These are phyloP conservation scores for Parasteatoda lunata DNA, from an alignment of 2,888 invertebrate species.

Conservation along the genomic window DNA sequence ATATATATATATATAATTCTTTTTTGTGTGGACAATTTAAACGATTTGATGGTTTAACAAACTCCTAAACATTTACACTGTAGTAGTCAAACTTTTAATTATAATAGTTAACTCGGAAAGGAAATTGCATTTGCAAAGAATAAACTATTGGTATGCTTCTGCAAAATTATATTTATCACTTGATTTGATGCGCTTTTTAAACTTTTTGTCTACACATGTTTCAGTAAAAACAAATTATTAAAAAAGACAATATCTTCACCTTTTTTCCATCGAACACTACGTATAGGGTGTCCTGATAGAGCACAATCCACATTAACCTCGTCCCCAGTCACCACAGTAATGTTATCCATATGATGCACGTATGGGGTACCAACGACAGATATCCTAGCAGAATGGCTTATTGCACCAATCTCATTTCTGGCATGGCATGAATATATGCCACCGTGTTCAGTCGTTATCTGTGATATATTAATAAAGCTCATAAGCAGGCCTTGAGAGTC, in stretches of 20 bases:
- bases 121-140: too few relatives aligned
- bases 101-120: too few relatives aligned
- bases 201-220: background rate
- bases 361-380: slow-evolving; percentile 61
- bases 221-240: too few relatives aligned
- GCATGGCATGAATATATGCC: slow-evolving; percentile 66
- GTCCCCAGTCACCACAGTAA: slow-evolving; percentile 64
- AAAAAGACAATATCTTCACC: slow-evolving; percentile 15
- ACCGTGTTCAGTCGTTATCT: slow-evolving; percentile 58
- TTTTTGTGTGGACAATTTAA: background rate
- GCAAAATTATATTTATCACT: too few relatives aligned
- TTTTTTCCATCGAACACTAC: slow-evolving; percentile 62
- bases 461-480: slow-evolving; percentile 68
- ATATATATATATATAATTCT: slow-evolving; percentile 21
- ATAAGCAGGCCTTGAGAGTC: slow-evolving; percentile 61
- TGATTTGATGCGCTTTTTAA: background rate
- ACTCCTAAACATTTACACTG: background rate
- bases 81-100: too few relatives aligned
- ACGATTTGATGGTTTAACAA: background rate
- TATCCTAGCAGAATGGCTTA: slow-evolving; percentile 58
- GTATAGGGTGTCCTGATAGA: slow-evolving; percentile 57
- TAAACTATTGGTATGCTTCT: too few relatives aligned
- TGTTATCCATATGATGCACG: slow-evolving; percentile 66
- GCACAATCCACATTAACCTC: slow-evolving; percentile 61
- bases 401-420: slow-evolving; percentile 62